These are phyloP conservation scores for Halcyon badia DNA, from an alignment of 2,797 vertebrate genomes.

Conservation along the genomic window DNA sequence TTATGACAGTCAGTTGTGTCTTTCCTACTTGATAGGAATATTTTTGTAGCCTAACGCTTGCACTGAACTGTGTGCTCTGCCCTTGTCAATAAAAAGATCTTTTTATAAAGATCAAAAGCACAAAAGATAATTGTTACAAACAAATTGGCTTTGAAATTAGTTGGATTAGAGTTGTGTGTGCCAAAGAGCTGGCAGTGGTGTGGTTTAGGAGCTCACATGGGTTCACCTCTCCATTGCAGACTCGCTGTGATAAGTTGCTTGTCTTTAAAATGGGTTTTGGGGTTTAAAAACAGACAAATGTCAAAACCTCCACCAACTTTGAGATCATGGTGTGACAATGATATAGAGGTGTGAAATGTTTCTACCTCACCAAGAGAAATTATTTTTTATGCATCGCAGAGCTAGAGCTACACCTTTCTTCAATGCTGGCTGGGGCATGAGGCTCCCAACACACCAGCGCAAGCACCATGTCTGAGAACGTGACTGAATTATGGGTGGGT, in stretches of 20 bases:
- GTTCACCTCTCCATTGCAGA: neutral
- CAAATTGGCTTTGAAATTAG: neutral
- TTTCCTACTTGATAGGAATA: neutral
- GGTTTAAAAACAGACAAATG: neutral
- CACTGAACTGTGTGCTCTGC: neutral
- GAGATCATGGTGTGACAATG: neutral
- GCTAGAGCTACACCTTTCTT: neutral
- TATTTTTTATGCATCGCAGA: neutral
- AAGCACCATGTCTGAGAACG: fast-evolving
- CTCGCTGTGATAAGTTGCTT: neutral
- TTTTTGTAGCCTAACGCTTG: neutral
- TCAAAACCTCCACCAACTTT: neutral
- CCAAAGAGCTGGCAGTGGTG: neutral
- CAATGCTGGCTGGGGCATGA: fast-evolving
- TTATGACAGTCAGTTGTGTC: neutral
- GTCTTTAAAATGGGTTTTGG: neutral
- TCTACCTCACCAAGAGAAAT: neutral
- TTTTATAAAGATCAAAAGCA: neutral
- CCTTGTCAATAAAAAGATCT: neutral
- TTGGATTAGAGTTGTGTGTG: neutral
- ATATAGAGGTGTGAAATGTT: neutral
- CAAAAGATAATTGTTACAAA: conserved; percentile 1
- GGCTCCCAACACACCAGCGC: neutral
- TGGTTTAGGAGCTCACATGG: neutral
- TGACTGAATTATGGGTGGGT: fast-evolving